phyloP scores from a whole-genome alignment of 53 echinoderm and acorn worm species.

The Antedon mediterranea region DNA sequence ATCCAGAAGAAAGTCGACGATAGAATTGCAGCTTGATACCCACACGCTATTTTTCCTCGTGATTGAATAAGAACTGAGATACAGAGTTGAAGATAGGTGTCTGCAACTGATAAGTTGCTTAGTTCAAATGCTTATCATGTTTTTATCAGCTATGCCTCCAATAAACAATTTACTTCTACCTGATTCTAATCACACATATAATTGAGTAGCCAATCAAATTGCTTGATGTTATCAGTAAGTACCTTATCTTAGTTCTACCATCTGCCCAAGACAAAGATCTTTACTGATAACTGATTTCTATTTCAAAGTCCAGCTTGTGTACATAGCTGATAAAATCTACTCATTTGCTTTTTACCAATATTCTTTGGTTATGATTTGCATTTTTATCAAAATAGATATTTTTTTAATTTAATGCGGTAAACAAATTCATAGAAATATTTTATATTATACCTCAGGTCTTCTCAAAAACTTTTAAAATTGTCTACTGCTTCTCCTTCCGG shows the following conservation, averaged over 20 bases:
- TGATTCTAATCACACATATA: neutral
- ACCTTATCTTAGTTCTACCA: neutral
- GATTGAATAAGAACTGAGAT: neutral
- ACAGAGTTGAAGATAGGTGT: neutral
- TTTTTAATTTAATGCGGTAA: neutral
- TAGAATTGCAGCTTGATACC: no score
- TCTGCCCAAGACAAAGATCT: neutral
- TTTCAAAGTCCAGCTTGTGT: neutral
- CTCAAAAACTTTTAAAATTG: no score
- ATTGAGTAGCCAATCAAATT: neutral
- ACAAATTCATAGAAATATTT: no score
- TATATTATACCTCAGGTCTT: no score
- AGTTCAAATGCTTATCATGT: neutral
- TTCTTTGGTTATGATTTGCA: neutral
- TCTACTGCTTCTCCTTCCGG: no score
- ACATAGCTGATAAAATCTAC: neutral
- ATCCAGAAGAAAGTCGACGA: no score
- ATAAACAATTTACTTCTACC: neutral
- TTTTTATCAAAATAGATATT: neutral
- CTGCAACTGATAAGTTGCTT: neutral
- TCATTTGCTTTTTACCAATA: neutral
- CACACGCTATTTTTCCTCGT: no score
- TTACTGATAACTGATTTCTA: neutral
- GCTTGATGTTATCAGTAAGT: neutral
- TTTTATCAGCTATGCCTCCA: neutral